Evolutionary conservation across 2,797 vertebrate genomes (phyloP).

Genomic region (Micropoecilia bifurca): DNA sequence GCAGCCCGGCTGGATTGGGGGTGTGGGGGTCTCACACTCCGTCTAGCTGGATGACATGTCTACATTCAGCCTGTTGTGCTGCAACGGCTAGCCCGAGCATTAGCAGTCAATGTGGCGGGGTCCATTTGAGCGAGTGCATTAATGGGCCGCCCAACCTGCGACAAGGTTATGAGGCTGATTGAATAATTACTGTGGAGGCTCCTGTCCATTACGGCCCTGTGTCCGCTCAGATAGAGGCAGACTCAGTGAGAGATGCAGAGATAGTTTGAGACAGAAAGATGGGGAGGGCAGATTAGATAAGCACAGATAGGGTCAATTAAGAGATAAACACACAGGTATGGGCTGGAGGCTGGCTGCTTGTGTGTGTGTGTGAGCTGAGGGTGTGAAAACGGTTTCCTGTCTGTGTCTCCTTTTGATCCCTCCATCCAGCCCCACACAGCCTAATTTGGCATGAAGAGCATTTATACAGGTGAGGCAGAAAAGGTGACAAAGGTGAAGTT

Average conservation of each 20-base stretch:
- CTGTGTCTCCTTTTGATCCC: slow-evolving; percentile 52
- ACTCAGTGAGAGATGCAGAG: slow-evolving; percentile 67
- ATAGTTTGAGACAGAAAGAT: slow-evolving; percentile 77
- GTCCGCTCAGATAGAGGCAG: slow-evolving; percentile 70
- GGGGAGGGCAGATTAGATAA: slow-evolving; percentile 79
- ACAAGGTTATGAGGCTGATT: slow-evolving; percentile 86
- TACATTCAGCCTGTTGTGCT: slow-evolving; percentile 71
- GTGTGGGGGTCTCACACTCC: slow-evolving; percentile 12
- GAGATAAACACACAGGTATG: slow-evolving; percentile 77
- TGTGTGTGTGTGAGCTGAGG: slow-evolving; percentile 23
- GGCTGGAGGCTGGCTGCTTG: slow-evolving; percentile 30
- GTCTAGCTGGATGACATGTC: slow-evolving; percentile 64
- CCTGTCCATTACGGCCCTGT: slow-evolving; percentile 78
- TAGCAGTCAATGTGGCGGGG: slow-evolving; percentile 72
- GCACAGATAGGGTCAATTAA: slow-evolving; percentile 82
- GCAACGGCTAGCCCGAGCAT: slow-evolving; percentile 64
- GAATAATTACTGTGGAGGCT: slow-evolving; percentile 83
- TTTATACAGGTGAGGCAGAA: slow-evolving; percentile 68
- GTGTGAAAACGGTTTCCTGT: slow-evolving; percentile 56
- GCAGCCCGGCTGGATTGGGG: slow-evolving; percentile 26
- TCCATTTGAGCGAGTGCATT: slow-evolving; percentile 79
- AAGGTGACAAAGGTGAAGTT: slow-evolving; percentile 76
- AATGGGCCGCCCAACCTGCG: slow-evolving; percentile 76
- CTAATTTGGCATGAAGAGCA: slow-evolving; percentile 63
- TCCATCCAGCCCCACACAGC: slow-evolving; percentile 41